phyloP scores from a whole-genome alignment of 1,140 invertebrate species.

The Rhagoletis zephyria region DNA sequence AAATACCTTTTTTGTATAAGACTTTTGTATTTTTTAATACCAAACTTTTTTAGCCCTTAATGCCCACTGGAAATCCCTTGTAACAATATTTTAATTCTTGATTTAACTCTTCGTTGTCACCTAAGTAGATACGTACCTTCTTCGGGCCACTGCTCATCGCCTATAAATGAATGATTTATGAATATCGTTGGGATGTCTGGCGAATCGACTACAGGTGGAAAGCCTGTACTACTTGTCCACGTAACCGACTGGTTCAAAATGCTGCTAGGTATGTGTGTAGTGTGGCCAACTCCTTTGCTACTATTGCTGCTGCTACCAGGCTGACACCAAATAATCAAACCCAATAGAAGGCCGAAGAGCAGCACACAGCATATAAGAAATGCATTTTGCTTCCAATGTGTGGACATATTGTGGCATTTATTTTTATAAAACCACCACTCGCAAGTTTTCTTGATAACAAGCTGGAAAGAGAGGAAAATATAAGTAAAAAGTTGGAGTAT shows the following conservation, averaged over 20 bases:
- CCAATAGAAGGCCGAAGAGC: conserved; percentile 55
- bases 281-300: conserved; percentile 14
- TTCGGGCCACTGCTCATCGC: conserved; percentile 56
- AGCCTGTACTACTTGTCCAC: conserved; percentile 27
- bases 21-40: no score
- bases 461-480: conserved; percentile 60
- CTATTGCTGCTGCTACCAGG: neutral
- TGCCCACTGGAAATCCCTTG: neutral
- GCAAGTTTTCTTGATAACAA: conserved; percentile 68
- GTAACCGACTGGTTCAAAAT: conserved; percentile 6
- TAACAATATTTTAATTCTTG: neutral
- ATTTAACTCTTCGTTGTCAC: neutral
- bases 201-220: neutral
- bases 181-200: conserved; percentile 34
- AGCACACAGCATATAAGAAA: conserved; percentile 55
- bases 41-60: no score
- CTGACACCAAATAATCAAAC: conserved; percentile 56
- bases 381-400: conserved; percentile 64
- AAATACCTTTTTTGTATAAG: no score
- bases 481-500: neutral
- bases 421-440: conserved; percentile 67
- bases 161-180: conserved; percentile 56
- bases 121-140: conserved; percentile 38
- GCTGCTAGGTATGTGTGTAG: neutral
- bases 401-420: conserved; percentile 69